phyloP scores from a whole-genome alignment of 2,888 invertebrate species.

The Ypsolopha sequella region DNA sequence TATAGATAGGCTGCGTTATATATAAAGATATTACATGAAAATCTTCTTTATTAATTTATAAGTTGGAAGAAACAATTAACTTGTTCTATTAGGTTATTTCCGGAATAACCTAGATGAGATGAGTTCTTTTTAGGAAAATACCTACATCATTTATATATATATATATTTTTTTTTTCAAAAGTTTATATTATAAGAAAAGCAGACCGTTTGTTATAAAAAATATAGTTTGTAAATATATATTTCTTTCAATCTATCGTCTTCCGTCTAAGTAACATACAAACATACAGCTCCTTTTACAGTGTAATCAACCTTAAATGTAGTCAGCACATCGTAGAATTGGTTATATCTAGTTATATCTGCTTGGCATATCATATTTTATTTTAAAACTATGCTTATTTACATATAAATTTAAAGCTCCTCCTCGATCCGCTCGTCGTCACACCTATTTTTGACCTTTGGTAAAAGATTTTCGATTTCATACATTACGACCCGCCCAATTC shows the following conservation, averaged over 20 bases:
- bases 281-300: too few relatives aligned
- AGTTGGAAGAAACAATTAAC: conserved; percentile 11
- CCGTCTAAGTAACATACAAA: conserved; percentile 8
- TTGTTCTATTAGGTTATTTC: conserved; percentile 55
- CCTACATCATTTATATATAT: neutral
- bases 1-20: conserved; percentile 44
- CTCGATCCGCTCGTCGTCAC: too few relatives aligned
- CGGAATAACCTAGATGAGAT: conserved; percentile 53
- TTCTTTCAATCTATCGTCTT: conserved; percentile 3
- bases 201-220: neutral
- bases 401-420: too few relatives aligned
- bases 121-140: conserved; percentile 16
- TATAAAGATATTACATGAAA: conserved; percentile 20
- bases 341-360: too few relatives aligned
- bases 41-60: conserved; percentile 10
- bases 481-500: too few relatives aligned
- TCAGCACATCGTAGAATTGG: too few relatives aligned
- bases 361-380: too few relatives aligned
- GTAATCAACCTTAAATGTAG: too few relatives aligned
- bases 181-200: too few relatives aligned
- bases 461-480: too few relatives aligned
- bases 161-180: neutral
- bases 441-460: too few relatives aligned
- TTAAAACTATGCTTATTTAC: too few relatives aligned
- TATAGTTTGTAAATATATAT: neutral